Evolutionary conservation across 1,140 invertebrate genomes (phyloP), one percentile per base, ranked within the genome.

Genomic region (Tachypleus tridentatus): DNA sequence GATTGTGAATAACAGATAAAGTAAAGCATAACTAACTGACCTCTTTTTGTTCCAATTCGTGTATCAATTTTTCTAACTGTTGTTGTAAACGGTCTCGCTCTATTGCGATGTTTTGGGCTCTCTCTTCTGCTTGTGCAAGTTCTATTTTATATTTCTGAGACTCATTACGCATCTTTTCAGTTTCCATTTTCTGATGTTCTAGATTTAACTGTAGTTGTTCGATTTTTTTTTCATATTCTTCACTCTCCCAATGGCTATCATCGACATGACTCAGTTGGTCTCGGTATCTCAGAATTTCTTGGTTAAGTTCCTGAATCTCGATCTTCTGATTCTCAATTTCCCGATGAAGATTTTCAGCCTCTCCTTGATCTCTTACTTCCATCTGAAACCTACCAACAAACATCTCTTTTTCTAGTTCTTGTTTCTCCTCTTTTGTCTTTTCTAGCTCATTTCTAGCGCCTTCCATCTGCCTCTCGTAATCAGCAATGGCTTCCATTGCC

Each of bases 31-130:
- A 29, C 29, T 29, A 29, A 71, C 71, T 84, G 80, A 94, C 91
- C 89, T 96, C 90, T 79, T 87, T 90, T 80, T 88, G 87, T 77
- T 94, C 89, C 76, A 96, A 82, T 79, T 96, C 92, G 76, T 89
- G 87, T 57, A 92, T 88, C 70, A 95, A 83, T 83, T 93, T 89
- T 81, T 95, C 91, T 66, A 95, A 82, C 77, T 96, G 92, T 61
- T 87, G 81, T 78, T 93, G 89, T 77, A 92, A 86, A 68, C 91
- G 82, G 78, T 93, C 89, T 69, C 88, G 83, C 76, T 95, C 91
- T 56, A 88, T 85, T 8, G 7, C n/a, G 53, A 54, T 8, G 7
- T 7, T 8, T 54, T 54, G 7, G n/a, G 7, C n/a, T 8, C n/a
- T n/a, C n/a, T 54, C 53, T 7, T n/a, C 7, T n/a, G 53, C 53